Evolutionary conservation across 2,888 invertebrate genomes (phyloP), one percentile per base, ranked within the genome.

Genomic region (Lysandra coridon): DNA sequence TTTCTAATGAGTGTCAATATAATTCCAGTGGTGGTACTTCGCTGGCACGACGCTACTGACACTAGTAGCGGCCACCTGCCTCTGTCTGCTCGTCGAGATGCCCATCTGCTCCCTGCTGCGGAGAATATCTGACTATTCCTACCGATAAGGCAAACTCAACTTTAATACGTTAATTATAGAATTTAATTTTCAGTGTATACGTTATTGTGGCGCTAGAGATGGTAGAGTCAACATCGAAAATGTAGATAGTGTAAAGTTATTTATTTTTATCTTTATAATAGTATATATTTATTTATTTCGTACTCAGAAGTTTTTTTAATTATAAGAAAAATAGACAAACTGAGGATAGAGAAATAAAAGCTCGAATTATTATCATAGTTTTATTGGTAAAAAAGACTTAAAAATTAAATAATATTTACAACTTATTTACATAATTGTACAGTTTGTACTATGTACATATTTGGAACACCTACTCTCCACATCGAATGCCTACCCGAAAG

Each of bases 41-140:
- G 86, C 95, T 62, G 96, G 96, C 23, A 92, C 94, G 1, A 84
- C 90, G 0, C 49, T 92, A 4, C 83, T 93, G 7, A 94, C 95
- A 0, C 85, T 95, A 75, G 80, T 85, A 0, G 90, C 87, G 2
- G 90, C 95, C 3, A 86, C 96, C 30, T 78, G 93, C 37, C 89
- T 96, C 30, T 93, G 95, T 1, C 86, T 96, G 75, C 86, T 96
- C 57, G 94, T 96, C 79, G 96, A 96, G 89, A 95, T 96, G 86
- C 96, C 96, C 1, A 90, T 95, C 84, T 95, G 95, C 83, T 95
- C 95, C 37, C 85, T 96, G 23, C 86, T 96, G 6, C 87, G 95
- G 78, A 87, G 95, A 30, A 87, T 95, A 23, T 95, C 95, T 1
- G 91, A 94, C 81, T 89, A 88, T 79, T 90, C 90, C 1, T 83